Base-by-base conservation (phyloP, 2,113 vertebrate species). In the Zosterops borbonicus region DNA sequence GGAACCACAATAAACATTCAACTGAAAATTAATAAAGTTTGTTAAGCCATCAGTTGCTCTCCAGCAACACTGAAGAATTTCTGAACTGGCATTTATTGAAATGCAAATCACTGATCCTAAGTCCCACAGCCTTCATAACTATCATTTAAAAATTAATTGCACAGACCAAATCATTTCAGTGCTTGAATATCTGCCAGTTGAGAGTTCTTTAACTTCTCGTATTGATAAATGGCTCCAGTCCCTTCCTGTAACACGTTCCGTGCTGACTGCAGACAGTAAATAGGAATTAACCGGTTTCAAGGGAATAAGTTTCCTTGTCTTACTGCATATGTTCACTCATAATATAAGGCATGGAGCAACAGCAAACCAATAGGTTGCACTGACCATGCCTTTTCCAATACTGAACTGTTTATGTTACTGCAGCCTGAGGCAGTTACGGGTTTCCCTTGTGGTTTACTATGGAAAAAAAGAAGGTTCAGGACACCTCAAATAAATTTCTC, bases 81-180 rank as follows among this genome's bases (percentile, higher is more conserved):
- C 46, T 60, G 65, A 89, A 79, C 29, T 84, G 31, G 49, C 46
- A 3, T 89, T 95, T 95, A 92, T 46, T 92, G 81, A 95, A 95
- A 92, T 95, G 65, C 77, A 92, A 89, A 89, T 84, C 67, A 76
- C 62, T 85, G 87, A 82, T 94, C 50, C 52, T 90, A 78, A 89
- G 53, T 95, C 87, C 81, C 84, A 73, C 53, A 73, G 74, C 46
- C 77, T 97, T 91, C 91, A 87, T 95, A 95, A 76, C 49, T 74
- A 79, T 76, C 28, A 92, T 73, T 95, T 95, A 84, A 95, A 95
- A 91, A 91, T 87, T 95, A 97, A 89, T 94, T 94, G 70, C 62
- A 92, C 70, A 89, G 81, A 95, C 87, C 65, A 87, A 92, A 95
- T 92, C n/a, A 84, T 95, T 78, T 94, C 56, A 41, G 31, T 84